Evolutionary conservation across 2,888 invertebrate species (phyloP), one percentile per base, ranked within the genome.

Genomic region (Drosophila tanythrix): DNA sequence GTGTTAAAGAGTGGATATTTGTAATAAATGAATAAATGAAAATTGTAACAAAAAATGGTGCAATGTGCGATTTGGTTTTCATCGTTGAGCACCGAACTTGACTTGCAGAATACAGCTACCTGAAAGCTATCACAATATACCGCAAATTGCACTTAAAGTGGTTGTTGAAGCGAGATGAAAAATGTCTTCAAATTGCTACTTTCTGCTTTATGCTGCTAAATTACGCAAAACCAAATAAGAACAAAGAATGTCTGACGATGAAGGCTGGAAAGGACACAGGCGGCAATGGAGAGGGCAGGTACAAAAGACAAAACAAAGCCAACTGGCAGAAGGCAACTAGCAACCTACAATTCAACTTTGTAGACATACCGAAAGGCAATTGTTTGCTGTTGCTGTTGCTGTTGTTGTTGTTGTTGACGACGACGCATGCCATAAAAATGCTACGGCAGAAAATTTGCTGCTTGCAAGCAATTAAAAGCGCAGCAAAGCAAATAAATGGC

Each of bases 321-420:
- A 66, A 66, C 53, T 71, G 71, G 64, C 72, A 83, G 73, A 67
- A 63, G 68, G 68, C 74, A 81, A 66, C 81, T 82, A 71, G 70
- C 82, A 85, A 89, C 85, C 83, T 85, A 88, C 86, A 88, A 72
- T 88, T 86, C 83, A 85, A 85, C 90, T 85, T 88, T 83, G 83
- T 88, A 89, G 85, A 85, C 90, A 81, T 70, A 76, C 90, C 70
- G 71, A 81, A 25, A 76, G 85, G 88, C 88, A 63, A 48, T 76
- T 70, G 70, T 68, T 62, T 68, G 58, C 64, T 69, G 50, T 50
- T 70, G 33, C 21, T 21, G 21, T 21, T 21, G 21, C 1, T 21
- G 21, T 21, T 21, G 21, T 21, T 60, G 11, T 51, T 52, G 43
- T 35, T 65, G 38, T 33, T 58, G 68, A 64, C 46, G 69, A 59